Base-by-base conservation (phyloP, 2,113 vertebrate species). In the Ctenomys sociabilis region DNA sequence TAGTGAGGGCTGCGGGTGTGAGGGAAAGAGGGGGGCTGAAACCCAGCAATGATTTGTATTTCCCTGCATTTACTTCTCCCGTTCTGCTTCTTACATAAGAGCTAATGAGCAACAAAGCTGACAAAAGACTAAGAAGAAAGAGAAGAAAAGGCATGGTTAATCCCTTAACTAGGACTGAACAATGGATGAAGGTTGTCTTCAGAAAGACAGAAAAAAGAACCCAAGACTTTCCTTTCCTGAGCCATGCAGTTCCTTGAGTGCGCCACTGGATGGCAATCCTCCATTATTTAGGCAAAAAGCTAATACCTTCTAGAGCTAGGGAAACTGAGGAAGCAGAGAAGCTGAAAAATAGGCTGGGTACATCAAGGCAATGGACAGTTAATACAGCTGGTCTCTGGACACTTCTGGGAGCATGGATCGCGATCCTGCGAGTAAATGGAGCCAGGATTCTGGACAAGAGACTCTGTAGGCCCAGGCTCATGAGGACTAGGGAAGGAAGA, bases 261-360 rank as follows among this genome's bases (percentile, higher is more conserved):
- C 28, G 78, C 97, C 97, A 95, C 96, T 97, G 78, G 97, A 59
- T 97, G 97, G 97, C 97, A 97, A 91, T 91, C 91, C 78, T 96
- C 95, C 86, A 97, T 84, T 93, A 94, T 84, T 86, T 92, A 96
- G 91, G 52, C 82, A 77, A 63, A 96, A 96, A 37, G n/a, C n/a
- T 73, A 80, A 37, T 26, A 11, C 4, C 82, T 85, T 52, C 75
- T 45, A 78, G 92, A 37, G 43, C 17, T 85, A 68, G 97, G 95
- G 93, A 97, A 97, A 97, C 96, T 97, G 97, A 97, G 97, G 97
- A 96, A 97, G 77, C 40, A 37, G 49, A 59, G 66, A 82, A 81
- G 92, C 17, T 16, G 37, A 96, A 73, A 86, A 10, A 22, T 14
- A 73, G 49, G 32, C 17, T 19, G 73, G 57, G n/a, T 22, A 52